These are phyloP conservation scores for Melieria picta DNA, from an alignment of 2,888 invertebrate genomes.

Conservation along the genomic window DNA sequence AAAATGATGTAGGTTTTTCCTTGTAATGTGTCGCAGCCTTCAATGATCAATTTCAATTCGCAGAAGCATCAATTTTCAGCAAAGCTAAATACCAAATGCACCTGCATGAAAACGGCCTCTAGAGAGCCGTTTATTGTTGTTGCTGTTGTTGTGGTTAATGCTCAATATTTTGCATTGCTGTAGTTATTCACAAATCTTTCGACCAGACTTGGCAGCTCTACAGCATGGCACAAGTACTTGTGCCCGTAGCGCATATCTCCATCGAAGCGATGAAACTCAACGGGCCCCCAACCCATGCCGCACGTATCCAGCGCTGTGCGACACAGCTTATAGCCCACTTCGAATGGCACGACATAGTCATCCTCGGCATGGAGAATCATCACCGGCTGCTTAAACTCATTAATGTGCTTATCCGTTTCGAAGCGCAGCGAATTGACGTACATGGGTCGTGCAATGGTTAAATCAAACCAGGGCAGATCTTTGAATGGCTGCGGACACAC, in stretches of 20 bases:
- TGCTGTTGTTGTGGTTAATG: not conserved
- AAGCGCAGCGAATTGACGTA: constrained; percentile 78
- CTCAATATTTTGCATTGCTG: constrained; percentile 48
- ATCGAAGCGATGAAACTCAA: constrained; percentile 79
- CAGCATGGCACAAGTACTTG: constrained; percentile 83
- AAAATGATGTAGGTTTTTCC: too few relatives aligned
- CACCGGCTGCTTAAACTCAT: constrained; percentile 75
- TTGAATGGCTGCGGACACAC: constrained; percentile 73
- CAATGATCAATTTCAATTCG: too few relatives aligned
- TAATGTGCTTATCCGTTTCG: constrained; percentile 79
- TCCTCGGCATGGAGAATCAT: constrained; percentile 93
- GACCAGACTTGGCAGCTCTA: constrained; percentile 76
- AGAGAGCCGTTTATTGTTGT: not conserved
- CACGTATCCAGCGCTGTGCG: constrained; percentile 72
- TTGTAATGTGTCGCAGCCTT: too few relatives aligned
- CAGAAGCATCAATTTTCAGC: not conserved
- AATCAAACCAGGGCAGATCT: constrained; percentile 86
- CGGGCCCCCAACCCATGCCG: constrained; percentile 69
- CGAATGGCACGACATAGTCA: constrained; percentile 85
- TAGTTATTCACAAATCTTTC: constrained; percentile 69
- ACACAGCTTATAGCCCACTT: constrained; percentile 80
- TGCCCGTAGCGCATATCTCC: constrained; percentile 77
- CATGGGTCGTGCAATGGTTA: constrained; percentile 82
- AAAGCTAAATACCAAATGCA: not conserved
- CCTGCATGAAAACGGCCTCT: too few relatives aligned